Evolutionary conservation across 2,797 vertebrate genomes (phyloP), one percentile per base, ranked within the genome.

Genomic region (Sebastes variabilis): DNA sequence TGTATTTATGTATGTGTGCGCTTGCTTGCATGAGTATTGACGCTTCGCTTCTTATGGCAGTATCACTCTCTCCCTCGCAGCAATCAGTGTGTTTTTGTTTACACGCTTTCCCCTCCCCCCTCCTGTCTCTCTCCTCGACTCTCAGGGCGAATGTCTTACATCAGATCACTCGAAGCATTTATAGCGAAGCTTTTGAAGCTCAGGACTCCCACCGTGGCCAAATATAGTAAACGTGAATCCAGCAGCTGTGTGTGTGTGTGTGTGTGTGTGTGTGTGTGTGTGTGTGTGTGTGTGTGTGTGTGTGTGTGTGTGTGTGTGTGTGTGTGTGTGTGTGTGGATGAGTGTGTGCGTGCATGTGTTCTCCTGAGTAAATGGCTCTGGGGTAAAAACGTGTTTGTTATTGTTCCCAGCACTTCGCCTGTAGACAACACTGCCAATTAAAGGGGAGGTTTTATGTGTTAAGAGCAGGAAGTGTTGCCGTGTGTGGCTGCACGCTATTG

Each of bases 371-470:
- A 93, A 92, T 85, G 86, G 84, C 91, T 93, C 87, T 81, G 83
- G 90, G 93, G 87, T 89, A 87, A 90, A 94, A 94, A 89, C 72
- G 82, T 94, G 94, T 95, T 94, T 94, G 94, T 95, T 95, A 94
- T 95, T 94, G 92, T 95, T 94, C 90, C 86, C 90, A 88, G 92
- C 89, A 82, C 88, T 93, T 91, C 38, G 92, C 91, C 90, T 92
- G 86, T 81, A 92, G 93, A 94, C 92, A 91, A 86, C 93, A 88
- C 90, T 85, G 85, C 84, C 91, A 94, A 94, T 95, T 95, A 95
- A 94, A 94, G 93, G 89, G 93, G 93, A 91, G 90, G 87, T 91
- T 93, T 93, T 94, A 86, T 92, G 90, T 92, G 89, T 92, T 89
- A 92, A 91, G 88, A 94, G 89, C 90, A 94, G 94, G 94, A 95